These are phyloP conservation scores for Potorous gilbertii DNA, from an alignment of 2,797 vertebrate genomes.

Conservation along the genomic window DNA sequence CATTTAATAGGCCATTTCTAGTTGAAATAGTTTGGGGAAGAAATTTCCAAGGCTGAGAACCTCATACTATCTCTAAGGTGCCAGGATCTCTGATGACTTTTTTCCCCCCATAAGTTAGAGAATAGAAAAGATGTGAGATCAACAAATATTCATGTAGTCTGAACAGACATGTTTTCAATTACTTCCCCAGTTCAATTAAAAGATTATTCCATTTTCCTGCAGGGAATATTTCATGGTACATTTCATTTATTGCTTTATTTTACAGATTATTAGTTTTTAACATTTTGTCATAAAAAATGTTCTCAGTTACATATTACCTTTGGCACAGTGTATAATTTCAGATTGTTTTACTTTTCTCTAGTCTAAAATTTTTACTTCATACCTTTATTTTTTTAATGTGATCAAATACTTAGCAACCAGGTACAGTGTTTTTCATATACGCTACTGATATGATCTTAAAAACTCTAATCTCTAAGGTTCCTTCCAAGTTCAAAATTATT, in stretches of 20 bases:
- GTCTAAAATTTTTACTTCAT: constrained; percentile 1
- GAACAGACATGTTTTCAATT: not conserved
- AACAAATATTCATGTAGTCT: not conserved
- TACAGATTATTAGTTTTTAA: constrained; percentile 47
- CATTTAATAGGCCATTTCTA: constrained; percentile 28
- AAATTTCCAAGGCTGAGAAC: constrained; percentile 20
- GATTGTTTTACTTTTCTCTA: not conserved
- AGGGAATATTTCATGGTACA: not conserved
- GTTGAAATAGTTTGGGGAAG: constrained; percentile 39
- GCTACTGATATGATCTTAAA: not conserved
- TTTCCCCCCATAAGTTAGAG: not conserved
- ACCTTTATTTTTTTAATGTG: not conserved
- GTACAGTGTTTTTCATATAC: constrained; percentile 1
- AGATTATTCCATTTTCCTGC: not conserved
- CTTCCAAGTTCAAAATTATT: constrained; percentile 8
- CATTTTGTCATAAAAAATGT: constrained; percentile 17
- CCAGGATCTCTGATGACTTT: not conserved
- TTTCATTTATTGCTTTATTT: constrained; percentile 38
- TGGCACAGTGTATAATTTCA: not conserved
- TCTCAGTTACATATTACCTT: not conserved
- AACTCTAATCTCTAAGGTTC: not conserved
- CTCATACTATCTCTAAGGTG: not conserved
- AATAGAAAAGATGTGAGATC: not conserved
- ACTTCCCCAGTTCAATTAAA: not conserved
- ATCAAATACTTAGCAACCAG: not conserved